Evolutionary conservation across 2,797 vertebrate species (phyloP), one percentile per base, ranked within the genome.

Genomic region (Cuculus canorus): DNA sequence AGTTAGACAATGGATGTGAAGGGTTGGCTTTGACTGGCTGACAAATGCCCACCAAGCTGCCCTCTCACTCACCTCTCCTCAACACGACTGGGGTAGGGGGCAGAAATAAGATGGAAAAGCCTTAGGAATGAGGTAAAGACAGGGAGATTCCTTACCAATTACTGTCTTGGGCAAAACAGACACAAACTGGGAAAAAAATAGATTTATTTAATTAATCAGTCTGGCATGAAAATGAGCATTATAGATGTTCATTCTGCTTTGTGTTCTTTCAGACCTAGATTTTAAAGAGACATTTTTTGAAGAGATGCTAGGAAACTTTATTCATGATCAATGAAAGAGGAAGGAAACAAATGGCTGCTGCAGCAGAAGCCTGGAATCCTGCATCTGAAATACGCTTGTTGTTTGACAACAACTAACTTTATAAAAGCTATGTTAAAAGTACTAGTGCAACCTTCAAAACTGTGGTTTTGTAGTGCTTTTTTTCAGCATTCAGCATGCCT

Each of bases 61-160:
- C 69, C 25, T 69, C 19, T 22, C 27, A 37, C 17, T 65, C 17
- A 13, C 32, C 3, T 2, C 28, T 88, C 23, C 57, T 61, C 39
- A 66, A 54, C 15, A 50, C 7, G n/a, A 35, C 27, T 57, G 8
- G 9, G 16, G 5, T 2, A 4, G 2, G 25, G 5, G 2, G 3
- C 17, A 6, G 6, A 43, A 90, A n/a, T 43, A 57, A 59, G 19
- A 25, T 41, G 25, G 69, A 79, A 69, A 47, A 47, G 1, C 4
- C 33, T 79, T 48, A 25, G 28, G 9, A 4, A 27, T 79, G 16
- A 65, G 24, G 11, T 37, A 48, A 92, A 41, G 21, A 65, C 6
- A 50, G 9, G 52, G 25, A 76, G 17, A 75, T 28, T 27, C 24
- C 11, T 92, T 84, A 30, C 10, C 17, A 43, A 10, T 43, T 70